These are phyloP conservation scores for Drosophila sp. DNA, from an alignment of 1,140 invertebrate species.

Conservation along the genomic window DNA sequence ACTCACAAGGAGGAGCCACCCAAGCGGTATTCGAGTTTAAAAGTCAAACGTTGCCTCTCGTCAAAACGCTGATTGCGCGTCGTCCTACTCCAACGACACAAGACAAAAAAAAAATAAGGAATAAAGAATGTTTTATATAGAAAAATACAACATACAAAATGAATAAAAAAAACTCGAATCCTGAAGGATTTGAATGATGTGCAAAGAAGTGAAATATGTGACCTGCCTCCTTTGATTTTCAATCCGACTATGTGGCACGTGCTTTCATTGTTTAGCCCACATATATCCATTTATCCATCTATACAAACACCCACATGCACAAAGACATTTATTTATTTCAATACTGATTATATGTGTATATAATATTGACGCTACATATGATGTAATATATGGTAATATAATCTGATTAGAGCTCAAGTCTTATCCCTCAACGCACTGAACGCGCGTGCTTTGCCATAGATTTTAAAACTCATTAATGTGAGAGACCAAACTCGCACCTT, in stretches of 20 bases:
- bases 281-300: conserved; percentile 22
- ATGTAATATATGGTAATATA: conserved; percentile 70
- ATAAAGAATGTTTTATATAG: conserved; percentile 11
- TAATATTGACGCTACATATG: conserved; percentile 56
- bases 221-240: conserved; percentile 17
- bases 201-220: conserved; percentile 53
- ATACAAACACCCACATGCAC: conserved; percentile 18
- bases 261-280: conserved; percentile 44
- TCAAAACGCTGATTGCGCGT: conserved; percentile 72
- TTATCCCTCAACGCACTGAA: conserved; percentile 5
- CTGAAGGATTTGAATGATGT: conserved; percentile 55
- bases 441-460: conserved; percentile 36
- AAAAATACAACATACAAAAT: conserved; percentile 11
- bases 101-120: conserved; percentile 3
- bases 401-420: conserved; percentile 49
- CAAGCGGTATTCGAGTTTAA: conserved; percentile 49
- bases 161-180: conserved; percentile 24
- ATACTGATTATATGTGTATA: conserved; percentile 35
- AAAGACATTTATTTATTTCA: conserved; percentile 32
- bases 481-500: conserved; percentile 29
- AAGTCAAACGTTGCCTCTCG: conserved; percentile 59
- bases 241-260: conserved; percentile 32
- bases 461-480: conserved; percentile 62
- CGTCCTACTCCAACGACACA: conserved; percentile 41
- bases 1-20: conserved; percentile 28